These are phyloP conservation scores for Eupeodes luniger DNA, from an alignment of 2,888 invertebrate genomes.

Conservation along the genomic window DNA sequence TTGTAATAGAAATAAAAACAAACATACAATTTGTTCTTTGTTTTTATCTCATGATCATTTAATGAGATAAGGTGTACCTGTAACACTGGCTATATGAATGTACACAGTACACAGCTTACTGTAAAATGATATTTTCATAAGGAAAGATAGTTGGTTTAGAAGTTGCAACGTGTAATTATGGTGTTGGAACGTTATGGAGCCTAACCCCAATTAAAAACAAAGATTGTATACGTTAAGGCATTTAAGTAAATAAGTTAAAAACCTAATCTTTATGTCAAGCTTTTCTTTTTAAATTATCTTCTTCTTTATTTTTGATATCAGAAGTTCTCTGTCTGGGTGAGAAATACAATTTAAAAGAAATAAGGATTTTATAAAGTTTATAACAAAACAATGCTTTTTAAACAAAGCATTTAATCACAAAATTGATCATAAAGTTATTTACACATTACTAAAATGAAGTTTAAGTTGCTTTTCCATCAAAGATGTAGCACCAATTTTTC, in stretches of 20 bases:
- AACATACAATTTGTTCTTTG: conserved; percentile 15
- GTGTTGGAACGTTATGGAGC: neutral
- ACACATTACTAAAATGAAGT: no score
- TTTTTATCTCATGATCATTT: conserved; percentile 5
- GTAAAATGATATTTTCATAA: neutral
- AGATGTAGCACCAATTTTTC: no score
- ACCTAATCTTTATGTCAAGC: neutral
- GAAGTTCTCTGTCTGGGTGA: neutral
- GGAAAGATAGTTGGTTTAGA: neutral
- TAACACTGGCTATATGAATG: neutral
- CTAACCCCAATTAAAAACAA: neutral
- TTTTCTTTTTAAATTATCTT: neutral
- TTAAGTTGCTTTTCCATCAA: no score
- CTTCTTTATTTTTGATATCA: neutral
- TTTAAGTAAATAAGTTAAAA: neutral
- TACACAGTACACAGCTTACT: neutral
- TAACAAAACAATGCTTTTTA: neutral
- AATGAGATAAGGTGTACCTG: conserved; percentile 28
- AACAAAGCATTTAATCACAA: no score
- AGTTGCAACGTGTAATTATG: neutral
- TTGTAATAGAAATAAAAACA: conserved; percentile 21
- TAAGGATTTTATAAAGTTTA: neutral
- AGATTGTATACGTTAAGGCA: no score
- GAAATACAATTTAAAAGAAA: neutral
- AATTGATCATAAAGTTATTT: no score